Base-by-base conservation (phyloP, 2,888 invertebrate species). In the Clunio marinus region DNA sequence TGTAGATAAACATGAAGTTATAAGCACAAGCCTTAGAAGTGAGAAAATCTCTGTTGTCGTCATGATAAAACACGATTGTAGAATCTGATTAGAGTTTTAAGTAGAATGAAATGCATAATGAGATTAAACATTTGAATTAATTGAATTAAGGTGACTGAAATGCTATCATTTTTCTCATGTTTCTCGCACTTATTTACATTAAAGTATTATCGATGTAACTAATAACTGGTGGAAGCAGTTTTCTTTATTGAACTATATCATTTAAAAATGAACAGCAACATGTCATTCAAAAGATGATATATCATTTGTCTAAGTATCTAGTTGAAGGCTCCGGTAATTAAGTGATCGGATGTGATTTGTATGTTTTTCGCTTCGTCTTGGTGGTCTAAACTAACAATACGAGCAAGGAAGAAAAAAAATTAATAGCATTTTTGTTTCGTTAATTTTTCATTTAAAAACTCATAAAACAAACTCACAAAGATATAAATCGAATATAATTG, bases 401-500 rank as follows among this genome's bases (percentile, higher is more conserved):
- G 41, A 41, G 41, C 51, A 22, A 17, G 8, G 22, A 51, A 51
- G 8, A 17, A 22, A 60, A 63, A 46, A 46, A 63, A 63, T 63
- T 63, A 63, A 63, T 63, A 63, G 63, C 63, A 32, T 59, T 59
- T 59, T 24, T 28, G 15, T 59, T 63, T 63, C 63, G 45, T 63
- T 63, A 60, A 46, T 63, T 63, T 63, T 63, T 63, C 63, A 63
- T 63, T 63, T 63, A 45, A 63, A 63, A 63, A 63, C 63, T 46
- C 63, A 63, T 63, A 63, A 63, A 63, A 63, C 63, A 63, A 63
- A 63, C 45, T 45, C 57, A 37, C 25, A 24, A 63, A 62, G 63
- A 63, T 63, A 63, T 63, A 63, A 63, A 63, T 63, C 63, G 63
- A 63, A 63, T 63, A 63, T 63, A 63, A 63, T 63, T 63, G 63